Evolutionary conservation across 2,113 vertebrate species (phyloP).

Genomic region (cattle (Bos taurus)): DNA sequence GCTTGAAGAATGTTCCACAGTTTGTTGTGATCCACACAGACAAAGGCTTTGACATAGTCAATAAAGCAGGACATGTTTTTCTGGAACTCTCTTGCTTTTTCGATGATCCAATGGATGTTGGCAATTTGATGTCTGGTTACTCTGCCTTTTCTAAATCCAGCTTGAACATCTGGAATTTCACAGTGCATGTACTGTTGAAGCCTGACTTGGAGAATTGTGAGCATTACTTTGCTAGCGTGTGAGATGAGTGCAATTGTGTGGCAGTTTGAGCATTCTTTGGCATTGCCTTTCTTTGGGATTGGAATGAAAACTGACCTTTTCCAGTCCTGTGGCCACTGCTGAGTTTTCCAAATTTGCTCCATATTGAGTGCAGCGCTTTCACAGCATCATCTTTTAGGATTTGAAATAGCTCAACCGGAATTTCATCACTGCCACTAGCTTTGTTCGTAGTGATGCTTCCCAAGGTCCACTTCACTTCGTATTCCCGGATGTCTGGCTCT

Average conservation of each 20-base stretch:
- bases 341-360: background rate
- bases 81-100: background rate
- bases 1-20: background rate
- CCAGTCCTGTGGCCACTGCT: background rate
- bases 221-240: background rate
- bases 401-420: background rate
- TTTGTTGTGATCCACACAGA: background rate
- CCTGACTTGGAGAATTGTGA: background rate
- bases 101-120: rapidly evolving
- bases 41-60: background rate
- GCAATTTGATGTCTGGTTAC: background rate
- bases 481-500: background rate
- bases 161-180: background rate
- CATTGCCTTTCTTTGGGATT: background rate
- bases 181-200: rapidly evolving
- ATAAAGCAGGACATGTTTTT: background rate
- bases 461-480: background rate
- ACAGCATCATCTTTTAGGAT: background rate
- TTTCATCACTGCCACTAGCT: background rate
- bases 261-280: background rate
- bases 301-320: background rate
- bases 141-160: background rate
- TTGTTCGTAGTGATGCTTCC: background rate
- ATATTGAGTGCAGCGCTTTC: background rate
- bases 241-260: background rate